Base-by-base conservation (phyloP, 2,888 invertebrate species). In the Limenitis camilla region DNA sequence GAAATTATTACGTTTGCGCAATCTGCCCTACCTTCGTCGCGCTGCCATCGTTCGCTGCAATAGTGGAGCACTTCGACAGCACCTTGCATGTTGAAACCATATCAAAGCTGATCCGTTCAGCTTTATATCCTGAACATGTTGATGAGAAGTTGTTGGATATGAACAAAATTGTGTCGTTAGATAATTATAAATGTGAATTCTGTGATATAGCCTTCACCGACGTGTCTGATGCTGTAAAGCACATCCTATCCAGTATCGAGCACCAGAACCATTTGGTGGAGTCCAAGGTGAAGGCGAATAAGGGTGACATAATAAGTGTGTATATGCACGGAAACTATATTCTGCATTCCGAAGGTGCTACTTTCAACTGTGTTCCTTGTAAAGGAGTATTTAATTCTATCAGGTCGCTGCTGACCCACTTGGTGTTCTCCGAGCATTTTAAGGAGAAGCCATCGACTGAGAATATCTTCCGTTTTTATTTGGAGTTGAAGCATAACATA, bases 401-500 rank as follows among this genome's bases (percentile, higher is more conserved):
- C 0, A 64, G 86, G 0, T 79, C 86, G 0, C 51, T 87, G 45
- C 55, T 87, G 0, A 72, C 73, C 1, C 87, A 87, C 53, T 58
- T 87, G 59, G 78, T 85, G 0, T 85, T 72, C 58, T 83, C 87
- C 0, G 80, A 78, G 0, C 87, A 87, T 65, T 84, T 81, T 32
- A 57, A 61, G 0, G 60, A 66, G 1, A 83, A 77, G 40, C 83
- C 81, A 0, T 63, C 74, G 0, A 65, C 77, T 0, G 87, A 86
- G 49, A 78, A 78, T 50, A 74, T 86, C 0, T 87, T 87, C 65
- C 76, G 87, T 2, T 87, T 87, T 42, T 87, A 87, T 49, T 65
- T 87, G 58, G 86, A 87, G 53, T 40, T 87, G 58, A 87, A 87
- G 55, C 86, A 87, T 56, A 87, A 87, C 51, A 75, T 85, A 0